Evolutionary conservation across 2,888 invertebrate genomes (phyloP).

Genomic region (Leptopilina myrica): DNA sequence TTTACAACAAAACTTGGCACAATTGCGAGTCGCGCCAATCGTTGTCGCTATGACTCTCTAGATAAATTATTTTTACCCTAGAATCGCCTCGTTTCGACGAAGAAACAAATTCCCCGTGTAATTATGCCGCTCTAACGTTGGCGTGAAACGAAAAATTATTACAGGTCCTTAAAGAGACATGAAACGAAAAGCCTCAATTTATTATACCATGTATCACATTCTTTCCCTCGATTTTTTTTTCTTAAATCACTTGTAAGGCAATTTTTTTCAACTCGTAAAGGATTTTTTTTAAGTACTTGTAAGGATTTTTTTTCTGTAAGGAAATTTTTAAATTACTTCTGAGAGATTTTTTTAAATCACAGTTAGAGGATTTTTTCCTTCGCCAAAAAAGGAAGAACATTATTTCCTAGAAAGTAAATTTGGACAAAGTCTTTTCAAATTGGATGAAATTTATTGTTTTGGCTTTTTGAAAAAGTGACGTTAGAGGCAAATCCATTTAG

Average conservation of each 20-base stretch:
- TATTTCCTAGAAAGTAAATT: too few species aligned
- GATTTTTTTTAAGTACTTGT: too few species aligned
- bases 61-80: conserved; percentile 11
- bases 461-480: background rate
- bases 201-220: background rate
- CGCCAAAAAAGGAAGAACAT: too few species aligned
- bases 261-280: too few species aligned
- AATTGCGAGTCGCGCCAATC: conserved; percentile 52
- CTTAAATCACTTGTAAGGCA: too few species aligned
- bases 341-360: too few species aligned
- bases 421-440: too few species aligned
- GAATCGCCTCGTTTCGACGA: conserved; percentile 4
- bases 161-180: background rate
- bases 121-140: background rate
- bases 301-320: too few species aligned
- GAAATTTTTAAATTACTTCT: too few species aligned
- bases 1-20: conserved; percentile 47
- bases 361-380: too few species aligned
- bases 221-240: background rate
- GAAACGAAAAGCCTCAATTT: background rate
- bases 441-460: background rate
- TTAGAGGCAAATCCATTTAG: background rate
- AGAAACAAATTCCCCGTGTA: background rate
- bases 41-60: conserved; percentile 41
- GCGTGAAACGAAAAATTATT: background rate